Evolutionary conservation across 2,888 invertebrate species (phyloP), one percentile per base, ranked within the genome.

Genomic region (Mesochorus sp.): DNA sequence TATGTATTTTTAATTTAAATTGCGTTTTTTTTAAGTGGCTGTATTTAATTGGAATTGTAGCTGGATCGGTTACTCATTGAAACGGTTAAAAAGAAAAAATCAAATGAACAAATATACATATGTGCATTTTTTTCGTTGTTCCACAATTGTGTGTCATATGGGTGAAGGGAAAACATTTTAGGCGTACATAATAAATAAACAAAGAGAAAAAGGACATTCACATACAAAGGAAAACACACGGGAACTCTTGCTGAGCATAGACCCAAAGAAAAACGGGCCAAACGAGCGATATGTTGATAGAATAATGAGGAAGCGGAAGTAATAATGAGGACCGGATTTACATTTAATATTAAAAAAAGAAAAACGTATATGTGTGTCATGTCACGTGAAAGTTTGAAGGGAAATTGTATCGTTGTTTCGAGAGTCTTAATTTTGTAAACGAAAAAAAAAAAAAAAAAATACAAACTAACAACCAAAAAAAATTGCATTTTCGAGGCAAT

Each of bases 291-390:
- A 77, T 66, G 68, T 81, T 80, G 72, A 79, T 76, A 77, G 49
- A 76, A 81, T 79, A 74, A 74, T 79, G 76, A 71, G 82, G 70
- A 78, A 79, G 80, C 74, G 80, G 78, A 82, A 83, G 80, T 83
- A 82, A 83, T 81, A 81, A 82, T 64, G 80, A 76, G 70, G 67
- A 68, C 53, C 71, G 66, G 76, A 66, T 61, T 51, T 71, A 57
- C 10, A 47, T 12, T 6, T 24, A 53, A n/a, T n/a, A n/a, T n/a
- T n/a, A n/a, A n/a, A n/a, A n/a, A n/a, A n/a, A n/a, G n/a, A n/a
- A n/a, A n/a, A n/a, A n/a, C n/a, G 24, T 12, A 39, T 42, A 49
- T 49, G 17, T 51, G 34, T 51, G 37, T 66, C 44, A 26, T 28
- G 17, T 66, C 39, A 66, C 39, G 39, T 19, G 66, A 28, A 8